Conservation (phyloP, 2,797 vertebrate species). For the Rhinichthys osculus region DNA sequence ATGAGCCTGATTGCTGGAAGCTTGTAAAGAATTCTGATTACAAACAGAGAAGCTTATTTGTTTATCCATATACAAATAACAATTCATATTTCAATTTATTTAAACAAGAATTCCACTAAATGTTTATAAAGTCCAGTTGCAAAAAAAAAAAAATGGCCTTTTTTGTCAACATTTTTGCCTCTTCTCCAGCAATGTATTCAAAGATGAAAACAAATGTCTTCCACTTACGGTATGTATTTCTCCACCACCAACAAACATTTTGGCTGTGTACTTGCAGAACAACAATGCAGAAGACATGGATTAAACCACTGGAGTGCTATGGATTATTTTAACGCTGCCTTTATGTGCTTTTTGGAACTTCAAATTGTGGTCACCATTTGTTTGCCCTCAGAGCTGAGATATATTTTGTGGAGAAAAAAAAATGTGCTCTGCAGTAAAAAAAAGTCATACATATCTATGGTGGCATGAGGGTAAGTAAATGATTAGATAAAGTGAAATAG, state of each 20-base stretch:
- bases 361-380: not conserved
- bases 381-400: not conserved
- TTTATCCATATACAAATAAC: not conserved
- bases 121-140: not conserved
- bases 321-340: not conserved
- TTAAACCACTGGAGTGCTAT: not conserved
- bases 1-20: not conserved
- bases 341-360: not conserved
- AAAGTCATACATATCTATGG: not conserved
- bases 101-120: not conserved
- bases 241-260: not conserved
- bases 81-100: not conserved
- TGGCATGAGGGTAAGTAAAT: not conserved
- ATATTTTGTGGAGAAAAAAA: not conserved
- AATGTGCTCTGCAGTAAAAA: not conserved
- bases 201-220: not conserved
- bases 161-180: not conserved
- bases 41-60: not conserved
- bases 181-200: not conserved
- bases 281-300: not conserved
- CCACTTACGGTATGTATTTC: not conserved
- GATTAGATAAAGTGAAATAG: not conserved
- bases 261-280: not conserved
- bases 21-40: not conserved
- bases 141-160: not conserved